Evolutionary conservation across 2,797 vertebrate genomes (phyloP).

Genomic region (Spinus pinus): DNA sequence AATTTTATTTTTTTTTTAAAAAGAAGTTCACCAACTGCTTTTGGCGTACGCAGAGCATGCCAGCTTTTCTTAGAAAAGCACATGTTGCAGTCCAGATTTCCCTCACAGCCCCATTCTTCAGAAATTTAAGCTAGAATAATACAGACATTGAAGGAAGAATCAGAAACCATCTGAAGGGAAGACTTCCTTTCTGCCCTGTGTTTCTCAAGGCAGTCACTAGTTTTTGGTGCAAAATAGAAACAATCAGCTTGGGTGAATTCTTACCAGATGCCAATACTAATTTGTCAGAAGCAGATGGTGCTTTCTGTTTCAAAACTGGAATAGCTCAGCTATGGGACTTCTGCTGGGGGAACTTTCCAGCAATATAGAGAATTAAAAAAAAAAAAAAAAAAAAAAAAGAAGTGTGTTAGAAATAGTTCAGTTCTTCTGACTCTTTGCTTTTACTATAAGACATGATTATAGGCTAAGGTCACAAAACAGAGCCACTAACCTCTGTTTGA

Average conservation of each 20-base stretch:
- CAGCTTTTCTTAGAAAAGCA: background rate
- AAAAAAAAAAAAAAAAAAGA: background rate
- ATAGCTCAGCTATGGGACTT: background rate
- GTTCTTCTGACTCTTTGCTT: background rate
- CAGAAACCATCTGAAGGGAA: background rate
- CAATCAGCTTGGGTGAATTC: background rate
- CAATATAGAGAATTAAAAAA: background rate
- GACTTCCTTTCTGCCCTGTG: background rate
- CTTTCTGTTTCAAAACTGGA: background rate
- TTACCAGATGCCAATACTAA: background rate
- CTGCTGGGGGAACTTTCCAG: background rate
- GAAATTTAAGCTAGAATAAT: background rate
- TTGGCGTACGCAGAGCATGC: rapidly evolving
- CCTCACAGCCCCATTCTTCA: background rate
- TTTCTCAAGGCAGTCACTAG: background rate
- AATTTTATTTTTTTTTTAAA: background rate
- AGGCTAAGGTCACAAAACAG: slow-evolving; percentile 32
- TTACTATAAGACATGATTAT: slow-evolving; percentile 25
- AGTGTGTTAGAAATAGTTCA: background rate
- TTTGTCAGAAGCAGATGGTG: background rate
- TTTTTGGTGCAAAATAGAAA: background rate
- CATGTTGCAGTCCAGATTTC: background rate
- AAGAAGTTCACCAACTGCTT: background rate
- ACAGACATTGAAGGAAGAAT: background rate
- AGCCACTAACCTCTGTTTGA: slow-evolving; percentile 53